A percentile compares a stretch with the other conserved stretches of the same genome.
Conservation (phyloP, 2,797 vertebrate genomes). For the Mergus octosetaceus region DNA sequence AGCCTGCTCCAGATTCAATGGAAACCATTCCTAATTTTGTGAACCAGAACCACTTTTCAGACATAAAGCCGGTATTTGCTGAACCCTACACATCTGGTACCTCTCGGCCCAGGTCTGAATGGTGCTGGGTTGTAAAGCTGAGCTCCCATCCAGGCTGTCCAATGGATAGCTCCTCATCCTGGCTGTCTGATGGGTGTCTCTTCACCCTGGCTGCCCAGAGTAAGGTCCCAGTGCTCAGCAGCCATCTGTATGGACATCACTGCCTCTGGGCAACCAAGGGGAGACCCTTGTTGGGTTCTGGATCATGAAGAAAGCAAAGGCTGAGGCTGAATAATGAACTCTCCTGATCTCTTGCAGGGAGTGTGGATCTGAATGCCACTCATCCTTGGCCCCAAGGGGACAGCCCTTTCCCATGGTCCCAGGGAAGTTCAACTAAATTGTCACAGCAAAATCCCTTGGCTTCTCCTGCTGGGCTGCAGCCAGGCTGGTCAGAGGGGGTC, state of each 20-base stretch:
- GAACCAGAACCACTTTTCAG: not conserved
- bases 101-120: not conserved
- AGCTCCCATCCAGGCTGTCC: not conserved
- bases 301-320: not conserved
- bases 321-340: not conserved
- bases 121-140: not conserved
- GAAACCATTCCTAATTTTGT: not conserved
- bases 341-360: not conserved
- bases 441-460: not conserved
- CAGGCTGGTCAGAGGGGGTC: not conserved
- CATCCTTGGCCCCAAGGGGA: not conserved
- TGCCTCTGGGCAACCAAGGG: not conserved
- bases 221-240: not conserved
- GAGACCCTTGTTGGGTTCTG: not conserved
- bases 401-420: not conserved
- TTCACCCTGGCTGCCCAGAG: not conserved
- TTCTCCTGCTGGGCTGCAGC: not conserved
- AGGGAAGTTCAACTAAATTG: not conserved
- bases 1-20: not conserved
- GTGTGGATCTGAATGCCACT: not conserved
- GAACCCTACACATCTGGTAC: not conserved
- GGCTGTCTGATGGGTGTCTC: not conserved
- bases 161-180: not conserved
- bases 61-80: not conserved
- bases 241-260: fast-evolving